phyloP scores from a whole-genome alignment of 2,888 invertebrate genomes.

The Diogma glabrata region DNA sequence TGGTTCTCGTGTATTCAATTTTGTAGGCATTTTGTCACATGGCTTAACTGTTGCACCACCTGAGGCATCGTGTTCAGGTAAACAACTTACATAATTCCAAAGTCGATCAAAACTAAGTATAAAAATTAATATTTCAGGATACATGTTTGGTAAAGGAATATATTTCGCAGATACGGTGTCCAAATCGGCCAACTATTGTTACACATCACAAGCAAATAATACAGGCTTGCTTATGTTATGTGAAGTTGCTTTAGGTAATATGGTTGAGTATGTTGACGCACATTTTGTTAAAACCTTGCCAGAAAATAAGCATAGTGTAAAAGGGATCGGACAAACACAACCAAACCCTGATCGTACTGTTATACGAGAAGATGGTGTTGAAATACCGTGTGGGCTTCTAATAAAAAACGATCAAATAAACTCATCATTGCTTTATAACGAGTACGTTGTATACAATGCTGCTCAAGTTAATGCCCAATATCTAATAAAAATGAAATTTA shows the following conservation, averaged over 20 bases:
- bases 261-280: conserved; percentile 63
- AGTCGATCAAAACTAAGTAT: too few relatives aligned
- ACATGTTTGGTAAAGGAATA: conserved; percentile 98
- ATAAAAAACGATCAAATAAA: conserved; percentile 37
- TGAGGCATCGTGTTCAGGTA: conserved; percentile 87
- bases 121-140: too few relatives aligned
- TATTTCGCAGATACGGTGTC: conserved; percentile 99
- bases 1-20: conserved; percentile 91
- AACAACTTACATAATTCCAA: too few relatives aligned
- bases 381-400: conserved; percentile 58
- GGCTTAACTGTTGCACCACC: conserved; percentile 94
- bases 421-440: conserved; percentile 73
- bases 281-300: conserved; percentile 69
- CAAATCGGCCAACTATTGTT: conserved; percentile 96
- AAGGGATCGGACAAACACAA: conserved; percentile 73
- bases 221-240: conserved; percentile 83
- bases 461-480: conserved; percentile 8
- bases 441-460: conserved; percentile 90
- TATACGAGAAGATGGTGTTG: conserved; percentile 52
- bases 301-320: conserved; percentile 72
- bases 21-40: conserved; percentile 86
- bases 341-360: conserved; percentile 60
- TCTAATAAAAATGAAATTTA: conserved; percentile 3
- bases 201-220: conserved; percentile 52
- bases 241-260: conserved; percentile 90